These are phyloP conservation scores for Lethocerus indicus DNA, from an alignment of 1,140 invertebrate genomes.

Conservation along the genomic window DNA sequence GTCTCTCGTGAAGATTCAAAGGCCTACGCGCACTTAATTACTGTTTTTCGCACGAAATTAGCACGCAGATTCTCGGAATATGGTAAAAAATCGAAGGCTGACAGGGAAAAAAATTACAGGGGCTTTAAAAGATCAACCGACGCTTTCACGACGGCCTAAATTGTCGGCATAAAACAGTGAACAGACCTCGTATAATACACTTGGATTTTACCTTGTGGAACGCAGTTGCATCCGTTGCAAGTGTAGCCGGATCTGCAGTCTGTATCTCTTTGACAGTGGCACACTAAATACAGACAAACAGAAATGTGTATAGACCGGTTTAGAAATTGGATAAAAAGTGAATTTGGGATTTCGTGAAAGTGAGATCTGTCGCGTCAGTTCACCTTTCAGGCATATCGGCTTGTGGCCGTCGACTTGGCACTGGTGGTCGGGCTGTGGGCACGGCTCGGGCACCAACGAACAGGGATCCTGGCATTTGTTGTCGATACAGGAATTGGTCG, in stretches of 20 bases:
- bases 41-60: too few species aligned
- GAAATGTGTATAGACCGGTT: too few species aligned
- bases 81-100: too few species aligned
- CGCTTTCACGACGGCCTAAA: too few species aligned
- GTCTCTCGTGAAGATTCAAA: too few species aligned
- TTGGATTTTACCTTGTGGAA: constrained; percentile 31
- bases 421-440: constrained; percentile 36
- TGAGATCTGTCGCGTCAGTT: neutral
- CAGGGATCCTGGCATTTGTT: constrained; percentile 61
- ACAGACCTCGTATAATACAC: too few species aligned
- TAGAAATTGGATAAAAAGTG: constrained; percentile 2
- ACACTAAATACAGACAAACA: constrained; percentile 31
- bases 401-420: constrained; percentile 62
- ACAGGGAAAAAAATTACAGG: too few species aligned
- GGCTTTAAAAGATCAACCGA: too few species aligned
- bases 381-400: constrained; percentile 60
- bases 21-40: too few species aligned
- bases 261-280: constrained; percentile 41
- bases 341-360: neutral
- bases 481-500: constrained; percentile 56
- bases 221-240: constrained; percentile 50
- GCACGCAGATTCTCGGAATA: too few species aligned
- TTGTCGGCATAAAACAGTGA: too few species aligned
- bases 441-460: constrained; percentile 45
- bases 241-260: constrained; percentile 37